phyloP scores from a whole-genome alignment of 2,113 vertebrate species.

The Pluvialis apricaria region DNA sequence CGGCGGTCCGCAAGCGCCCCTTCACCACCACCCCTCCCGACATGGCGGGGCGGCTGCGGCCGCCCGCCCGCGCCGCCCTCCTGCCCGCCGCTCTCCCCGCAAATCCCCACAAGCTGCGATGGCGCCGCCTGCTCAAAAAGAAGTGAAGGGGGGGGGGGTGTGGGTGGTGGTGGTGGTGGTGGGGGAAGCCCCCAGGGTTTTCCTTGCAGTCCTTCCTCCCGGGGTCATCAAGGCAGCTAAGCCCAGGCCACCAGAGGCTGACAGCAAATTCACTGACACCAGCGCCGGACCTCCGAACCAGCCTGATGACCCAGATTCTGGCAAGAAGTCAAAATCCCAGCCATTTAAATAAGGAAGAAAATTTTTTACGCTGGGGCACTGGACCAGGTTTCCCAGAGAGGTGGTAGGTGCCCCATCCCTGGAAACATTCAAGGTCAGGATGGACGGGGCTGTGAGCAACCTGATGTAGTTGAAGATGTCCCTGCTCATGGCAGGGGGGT shows the following conservation, averaged over 20 bases:
- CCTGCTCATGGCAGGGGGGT: accelerated
- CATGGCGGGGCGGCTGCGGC: neutral
- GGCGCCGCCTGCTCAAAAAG: too few relatives aligned
- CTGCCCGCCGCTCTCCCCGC: too few relatives aligned
- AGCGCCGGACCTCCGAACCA: neutral
- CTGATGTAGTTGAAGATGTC: too few relatives aligned
- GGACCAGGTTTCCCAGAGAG: neutral
- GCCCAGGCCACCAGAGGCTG: neutral
- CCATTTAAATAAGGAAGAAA: neutral
- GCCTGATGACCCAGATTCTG: neutral
- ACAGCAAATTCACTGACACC: neutral
- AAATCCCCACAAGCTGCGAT: too few relatives aligned
- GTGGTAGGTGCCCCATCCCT: neutral
- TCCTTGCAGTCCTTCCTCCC: neutral
- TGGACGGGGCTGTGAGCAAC: neutral
- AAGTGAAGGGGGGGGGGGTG: accelerated
- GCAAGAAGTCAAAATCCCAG: neutral
- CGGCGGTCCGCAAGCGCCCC: too few relatives aligned
- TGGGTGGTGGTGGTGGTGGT: too few relatives aligned
- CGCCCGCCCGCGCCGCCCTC: too few relatives aligned
- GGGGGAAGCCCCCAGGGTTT: neutral
- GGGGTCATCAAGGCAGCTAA: neutral
- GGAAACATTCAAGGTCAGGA: neutral
- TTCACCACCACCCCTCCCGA: neutral
- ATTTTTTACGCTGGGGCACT: neutral